Evolutionary conservation across 2,888 invertebrate species (phyloP).

Genomic region (Thymelicus sylvestris): DNA sequence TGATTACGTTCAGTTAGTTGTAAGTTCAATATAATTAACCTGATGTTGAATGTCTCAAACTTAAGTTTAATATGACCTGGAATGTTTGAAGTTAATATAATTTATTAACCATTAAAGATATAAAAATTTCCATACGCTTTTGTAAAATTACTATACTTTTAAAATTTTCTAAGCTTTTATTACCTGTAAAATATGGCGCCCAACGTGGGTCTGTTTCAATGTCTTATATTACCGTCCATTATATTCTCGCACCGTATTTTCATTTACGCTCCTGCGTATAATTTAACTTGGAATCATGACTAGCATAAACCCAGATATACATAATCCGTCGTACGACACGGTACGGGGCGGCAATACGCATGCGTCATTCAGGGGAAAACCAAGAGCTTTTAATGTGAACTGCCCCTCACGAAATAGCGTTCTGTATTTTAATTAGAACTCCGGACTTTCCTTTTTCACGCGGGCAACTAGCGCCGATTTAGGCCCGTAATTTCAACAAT

Average conservation of each 20-base stretch:
- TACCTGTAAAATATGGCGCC: slow-evolving; percentile 15
- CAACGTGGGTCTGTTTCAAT: slow-evolving; percentile 7
- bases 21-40: too few species aligned
- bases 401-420: slow-evolving; percentile 61
- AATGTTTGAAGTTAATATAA: too few species aligned
- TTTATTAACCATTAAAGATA: too few species aligned
- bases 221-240: not conserved
- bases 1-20: too few species aligned
- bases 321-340: slow-evolving; percentile 21
- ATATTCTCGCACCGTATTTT: slow-evolving; percentile 1
- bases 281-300: slow-evolving; percentile 19
- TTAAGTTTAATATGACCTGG: too few species aligned
- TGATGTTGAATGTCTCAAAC: too few species aligned
- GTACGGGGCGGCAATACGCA: slow-evolving; percentile 37
- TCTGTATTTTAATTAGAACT: slow-evolving; percentile 61
- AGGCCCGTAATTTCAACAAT: too few species aligned
- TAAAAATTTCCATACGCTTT: too few species aligned
- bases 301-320: slow-evolving; percentile 22
- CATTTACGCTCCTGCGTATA: slow-evolving; percentile 15
- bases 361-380: slow-evolving; percentile 50
- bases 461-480: slow-evolving; percentile 24
- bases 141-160: too few species aligned
- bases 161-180: not conserved
- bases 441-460: slow-evolving; percentile 50
- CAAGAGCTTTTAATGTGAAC: slow-evolving; percentile 59